Evolutionary conservation across 2,113 vertebrate species (phyloP).

Genomic region (Dromaius novaehollandiae): DNA sequence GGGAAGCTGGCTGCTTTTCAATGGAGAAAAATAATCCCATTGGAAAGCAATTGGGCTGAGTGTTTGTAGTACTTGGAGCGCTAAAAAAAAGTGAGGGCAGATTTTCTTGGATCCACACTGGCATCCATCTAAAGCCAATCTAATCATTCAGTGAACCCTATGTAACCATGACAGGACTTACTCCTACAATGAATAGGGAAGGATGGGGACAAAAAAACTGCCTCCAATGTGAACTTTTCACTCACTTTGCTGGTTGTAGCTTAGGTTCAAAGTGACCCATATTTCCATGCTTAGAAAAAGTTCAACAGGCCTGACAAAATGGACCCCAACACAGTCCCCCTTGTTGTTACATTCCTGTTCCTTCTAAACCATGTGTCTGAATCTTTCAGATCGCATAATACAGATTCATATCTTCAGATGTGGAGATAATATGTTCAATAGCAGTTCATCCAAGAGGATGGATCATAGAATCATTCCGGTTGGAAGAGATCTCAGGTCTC

Average conservation of each 20-base stretch:
- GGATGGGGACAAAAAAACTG: neutral
- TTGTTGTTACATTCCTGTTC: neutral
- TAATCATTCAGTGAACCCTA: neutral
- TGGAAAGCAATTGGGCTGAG: constrained; percentile 51
- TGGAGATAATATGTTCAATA: neutral
- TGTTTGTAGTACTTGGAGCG: constrained; percentile 45
- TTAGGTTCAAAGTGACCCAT: neutral
- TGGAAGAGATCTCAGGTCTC: neutral
- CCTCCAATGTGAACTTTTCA: neutral
- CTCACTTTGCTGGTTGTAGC: neutral
- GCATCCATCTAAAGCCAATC: constrained; percentile 32
- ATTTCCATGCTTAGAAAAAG: neutral
- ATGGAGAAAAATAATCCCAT: constrained; percentile 53
- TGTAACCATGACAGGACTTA: constrained; percentile 12
- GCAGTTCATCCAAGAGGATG: neutral
- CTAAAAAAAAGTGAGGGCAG: constrained; percentile 43
- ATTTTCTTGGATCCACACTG: constrained; percentile 49
- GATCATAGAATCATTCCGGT: neutral
- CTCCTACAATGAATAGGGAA: neutral
- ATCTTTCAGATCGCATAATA: neutral
- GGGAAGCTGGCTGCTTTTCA: constrained; percentile 48
- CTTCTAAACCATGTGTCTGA: neutral
- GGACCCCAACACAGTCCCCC: neutral
- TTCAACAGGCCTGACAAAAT: neutral
- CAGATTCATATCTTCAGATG: neutral